Evolutionary conservation across 2,113 vertebrate genomes (phyloP), one percentile per base, ranked within the genome.

Genomic region (Greenwoodochromis staneri): DNA sequence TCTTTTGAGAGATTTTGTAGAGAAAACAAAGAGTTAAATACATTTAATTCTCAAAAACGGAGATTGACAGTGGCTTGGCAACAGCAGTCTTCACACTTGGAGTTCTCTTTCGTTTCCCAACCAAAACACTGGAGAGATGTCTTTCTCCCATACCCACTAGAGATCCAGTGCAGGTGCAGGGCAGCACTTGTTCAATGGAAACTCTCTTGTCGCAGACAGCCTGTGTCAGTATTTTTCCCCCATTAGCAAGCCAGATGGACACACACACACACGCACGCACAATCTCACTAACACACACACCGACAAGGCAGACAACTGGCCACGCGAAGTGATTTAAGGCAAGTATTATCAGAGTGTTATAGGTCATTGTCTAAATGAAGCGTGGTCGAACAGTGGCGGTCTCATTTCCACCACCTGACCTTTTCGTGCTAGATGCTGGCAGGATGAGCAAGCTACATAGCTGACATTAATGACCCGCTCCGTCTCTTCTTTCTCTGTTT

Each of bases 291-390:
- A 71, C 73, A 78, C 53, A 24, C 84, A 76, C 59, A 73, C 51
- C 36, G 45, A 89, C 76, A 31, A 40, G 85, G 90, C 91, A 92
- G 93, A 93, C 91, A 90, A 93, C 89, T 90, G 90, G 90, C 92
- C 92, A 85, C 27, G 83, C 83, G 17, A 89, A 93, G 92, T 94
- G 94, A 95, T 96, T 96, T 95, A 96, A 93, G 87, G 89, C 87
- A 17, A 94, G 93, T 95, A 94, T 96, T 94, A 95, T 94, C 92
- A 90, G 88, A 91, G 94, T 94, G 93, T 95, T 95, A 94, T 94
- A 95, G 93, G 95, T 94, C 93, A 94, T 93, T 92, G 94, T 94
- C 92, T 95, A 94, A 94, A 95, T 95, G 96, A 95, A 94, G 94
- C 93, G 90, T 91, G 93, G 94, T 94, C 42, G 93, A 92, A 94